A percentile compares a stretch with the other conserved stretches of the same genome.
Conservation (phyloP, 2,888 invertebrate species). For the Seira musarum region DNA sequence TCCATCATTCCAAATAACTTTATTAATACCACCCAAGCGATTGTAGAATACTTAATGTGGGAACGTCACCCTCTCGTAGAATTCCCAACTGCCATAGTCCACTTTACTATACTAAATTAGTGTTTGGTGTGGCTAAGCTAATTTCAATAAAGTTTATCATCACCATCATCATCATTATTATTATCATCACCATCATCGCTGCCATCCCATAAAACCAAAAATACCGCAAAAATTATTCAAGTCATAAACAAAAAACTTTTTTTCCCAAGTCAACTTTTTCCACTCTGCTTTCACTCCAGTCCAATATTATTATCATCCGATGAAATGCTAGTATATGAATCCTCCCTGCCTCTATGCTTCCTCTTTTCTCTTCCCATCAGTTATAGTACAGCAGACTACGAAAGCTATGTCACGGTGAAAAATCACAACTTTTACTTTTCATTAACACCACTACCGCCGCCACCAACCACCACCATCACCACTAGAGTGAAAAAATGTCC, state of each 20-base stretch:
- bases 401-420: not conserved
- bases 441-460: constrained; percentile 30
- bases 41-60: not conserved
- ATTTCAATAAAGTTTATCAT: constrained; percentile 34
- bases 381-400: too few species aligned
- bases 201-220: constrained; percentile 16
- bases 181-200: not conserved
- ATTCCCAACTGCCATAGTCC: not conserved
- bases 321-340: not conserved
- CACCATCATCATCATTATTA: not conserved
- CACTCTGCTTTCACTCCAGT: not conserved
- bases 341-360: too few species aligned
- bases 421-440: constrained; percentile 37
- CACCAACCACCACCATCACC: not conserved
- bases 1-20: not conserved
- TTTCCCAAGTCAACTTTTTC: constrained; percentile 37
- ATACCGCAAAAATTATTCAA: constrained; percentile 45
- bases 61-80: constrained; percentile 3
- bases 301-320: not conserved
- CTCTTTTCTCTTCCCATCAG: too few species aligned
- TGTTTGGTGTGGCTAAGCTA: constrained; percentile 20
- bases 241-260: constrained; percentile 38
- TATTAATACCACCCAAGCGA: not conserved
- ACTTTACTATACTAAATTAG: not conserved
- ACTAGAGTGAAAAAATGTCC: not conserved